These are phyloP conservation scores for Hemibagrus wyckioides DNA, from an alignment of 2,113 vertebrate genomes.

Conservation along the genomic window DNA sequence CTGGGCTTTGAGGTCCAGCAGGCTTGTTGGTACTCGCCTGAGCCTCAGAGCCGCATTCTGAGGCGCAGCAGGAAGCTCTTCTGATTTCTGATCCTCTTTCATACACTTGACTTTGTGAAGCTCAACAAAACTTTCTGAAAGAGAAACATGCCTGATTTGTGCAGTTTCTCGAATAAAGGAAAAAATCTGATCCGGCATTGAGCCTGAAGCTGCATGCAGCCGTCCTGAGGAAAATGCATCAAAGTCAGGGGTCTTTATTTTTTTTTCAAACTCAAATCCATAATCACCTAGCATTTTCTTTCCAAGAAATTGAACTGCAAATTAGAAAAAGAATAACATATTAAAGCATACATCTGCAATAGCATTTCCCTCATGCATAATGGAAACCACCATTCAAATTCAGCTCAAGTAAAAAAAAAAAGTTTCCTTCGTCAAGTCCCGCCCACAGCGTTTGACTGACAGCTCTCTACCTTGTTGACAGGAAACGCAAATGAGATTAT, in stretches of 20 bases:
- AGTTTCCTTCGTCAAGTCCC: not conserved
- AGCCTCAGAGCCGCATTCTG: slow-evolving; percentile 62
- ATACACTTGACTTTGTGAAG: slow-evolving; percentile 42
- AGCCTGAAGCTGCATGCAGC: not conserved
- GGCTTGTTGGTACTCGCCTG: slow-evolving; percentile 64
- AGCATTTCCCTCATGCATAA: not conserved
- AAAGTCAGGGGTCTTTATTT: not conserved
- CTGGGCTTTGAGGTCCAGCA: slow-evolving; percentile 45
- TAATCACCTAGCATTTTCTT: not conserved
- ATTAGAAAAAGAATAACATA: not conserved
- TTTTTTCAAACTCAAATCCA: no score
- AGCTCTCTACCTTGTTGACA: not conserved
- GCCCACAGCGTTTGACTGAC: not conserved
- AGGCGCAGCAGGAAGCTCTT: slow-evolving; percentile 65
- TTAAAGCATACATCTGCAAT: not conserved
- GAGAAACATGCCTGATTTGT: slow-evolving; percentile 48
- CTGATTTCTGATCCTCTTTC: slow-evolving; percentile 62
- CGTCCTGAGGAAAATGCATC: not conserved
- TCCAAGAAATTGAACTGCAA: not conserved
- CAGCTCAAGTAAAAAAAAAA: not conserved
- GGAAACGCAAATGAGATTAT: not conserved
- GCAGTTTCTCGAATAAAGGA: slow-evolving; percentile 17
- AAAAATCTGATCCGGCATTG: not conserved
- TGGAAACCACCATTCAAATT: not conserved
- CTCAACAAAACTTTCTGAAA: not conserved